phyloP scores from a whole-genome alignment of 2,797 vertebrate genomes.

The Tokudaia tokunoshimensis region DNA sequence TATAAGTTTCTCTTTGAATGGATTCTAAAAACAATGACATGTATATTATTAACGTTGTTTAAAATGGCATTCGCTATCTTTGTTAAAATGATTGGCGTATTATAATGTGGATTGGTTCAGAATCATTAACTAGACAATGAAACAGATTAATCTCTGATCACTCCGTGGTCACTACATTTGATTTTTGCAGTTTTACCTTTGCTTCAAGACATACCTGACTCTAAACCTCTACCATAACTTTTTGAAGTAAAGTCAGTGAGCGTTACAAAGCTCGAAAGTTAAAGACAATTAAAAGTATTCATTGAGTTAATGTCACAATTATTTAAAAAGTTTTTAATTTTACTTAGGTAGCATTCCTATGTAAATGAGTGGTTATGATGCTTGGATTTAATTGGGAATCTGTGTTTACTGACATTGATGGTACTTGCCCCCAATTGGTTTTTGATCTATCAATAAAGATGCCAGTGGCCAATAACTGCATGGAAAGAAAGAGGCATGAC shows the following conservation, averaged over 20 bases:
- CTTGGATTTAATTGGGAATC: not conserved
- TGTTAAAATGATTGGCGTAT: slow-evolving; percentile 42
- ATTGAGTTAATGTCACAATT: not conserved
- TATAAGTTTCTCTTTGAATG: slow-evolving; percentile 94
- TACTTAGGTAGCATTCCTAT: slow-evolving; percentile 44
- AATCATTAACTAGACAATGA: slow-evolving; percentile 28
- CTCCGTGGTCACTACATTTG: not conserved
- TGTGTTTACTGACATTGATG: not conserved
- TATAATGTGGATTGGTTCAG: slow-evolving; percentile 47
- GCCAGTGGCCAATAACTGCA: not conserved
- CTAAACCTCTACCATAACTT: not conserved
- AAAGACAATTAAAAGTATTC: slow-evolving; percentile 16
- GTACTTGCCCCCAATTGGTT: not conserved
- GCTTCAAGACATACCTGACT: not conserved
- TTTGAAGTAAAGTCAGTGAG: slow-evolving; percentile 3
- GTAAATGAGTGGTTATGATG: slow-evolving; percentile 2
- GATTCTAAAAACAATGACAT: slow-evolving; percentile 92
- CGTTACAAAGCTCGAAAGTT: not conserved
- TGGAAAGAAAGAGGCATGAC: not conserved
- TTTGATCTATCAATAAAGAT: not conserved
- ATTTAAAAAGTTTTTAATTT: slow-evolving; percentile 9
- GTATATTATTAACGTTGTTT: slow-evolving; percentile 53
- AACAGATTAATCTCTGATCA: slow-evolving; percentile 26
- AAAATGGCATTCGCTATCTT: slow-evolving; percentile 53
- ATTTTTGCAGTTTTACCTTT: slow-evolving; percentile 35